Evolutionary conservation across 1,140 invertebrate genomes (phyloP).

Genomic region (Belonocnema kinseyi): DNA sequence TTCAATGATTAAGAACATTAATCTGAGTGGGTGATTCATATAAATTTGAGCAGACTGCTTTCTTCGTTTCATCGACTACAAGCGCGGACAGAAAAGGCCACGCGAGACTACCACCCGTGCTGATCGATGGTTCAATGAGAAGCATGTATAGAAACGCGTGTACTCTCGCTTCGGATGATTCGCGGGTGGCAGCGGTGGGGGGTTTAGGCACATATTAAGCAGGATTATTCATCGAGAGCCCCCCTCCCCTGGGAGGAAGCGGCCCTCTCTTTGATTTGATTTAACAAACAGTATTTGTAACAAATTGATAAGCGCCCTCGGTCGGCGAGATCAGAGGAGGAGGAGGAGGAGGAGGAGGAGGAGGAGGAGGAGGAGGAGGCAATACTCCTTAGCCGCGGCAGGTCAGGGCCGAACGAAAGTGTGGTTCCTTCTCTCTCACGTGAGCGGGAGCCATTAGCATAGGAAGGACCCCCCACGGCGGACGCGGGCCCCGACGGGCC

Average conservation of each 20-base stretch:
- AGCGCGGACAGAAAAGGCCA: constrained; percentile 26
- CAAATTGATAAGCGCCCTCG: constrained; percentile 73
- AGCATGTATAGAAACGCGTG: constrained; percentile 40
- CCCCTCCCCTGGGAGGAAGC: constrained; percentile 44
- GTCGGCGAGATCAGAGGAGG: constrained; percentile 70
- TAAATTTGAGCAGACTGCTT: constrained; percentile 23
- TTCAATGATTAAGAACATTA: constrained; percentile 9
- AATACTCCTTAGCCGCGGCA: constrained; percentile 42
- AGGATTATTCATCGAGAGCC: constrained; percentile 67
- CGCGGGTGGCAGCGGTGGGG: constrained; percentile 33
- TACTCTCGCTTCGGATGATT: constrained; percentile 46
- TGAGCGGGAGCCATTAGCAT: constrained; percentile 74
- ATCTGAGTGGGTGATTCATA: background rate
- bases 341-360: constrained; percentile 49
- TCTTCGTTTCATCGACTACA: constrained; percentile 16
- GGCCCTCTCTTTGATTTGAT: constrained; percentile 40
- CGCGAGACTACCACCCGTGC: constrained; percentile 30
- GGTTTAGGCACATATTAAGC: constrained; percentile 65
- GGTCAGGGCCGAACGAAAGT: constrained; percentile 52
- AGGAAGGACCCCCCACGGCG: constrained; percentile 71
- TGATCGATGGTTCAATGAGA: constrained; percentile 48
- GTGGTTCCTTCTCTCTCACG: constrained; percentile 48
- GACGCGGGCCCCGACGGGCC: constrained; percentile 38
- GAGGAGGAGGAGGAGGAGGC: constrained; percentile 41
- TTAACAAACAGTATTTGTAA: constrained; percentile 64